A percentile compares a stretch with the other conserved stretches of the same genome.
phyloP scores from a whole-genome alignment of 2,113 vertebrate species.

The Hyaena hyaena region DNA sequence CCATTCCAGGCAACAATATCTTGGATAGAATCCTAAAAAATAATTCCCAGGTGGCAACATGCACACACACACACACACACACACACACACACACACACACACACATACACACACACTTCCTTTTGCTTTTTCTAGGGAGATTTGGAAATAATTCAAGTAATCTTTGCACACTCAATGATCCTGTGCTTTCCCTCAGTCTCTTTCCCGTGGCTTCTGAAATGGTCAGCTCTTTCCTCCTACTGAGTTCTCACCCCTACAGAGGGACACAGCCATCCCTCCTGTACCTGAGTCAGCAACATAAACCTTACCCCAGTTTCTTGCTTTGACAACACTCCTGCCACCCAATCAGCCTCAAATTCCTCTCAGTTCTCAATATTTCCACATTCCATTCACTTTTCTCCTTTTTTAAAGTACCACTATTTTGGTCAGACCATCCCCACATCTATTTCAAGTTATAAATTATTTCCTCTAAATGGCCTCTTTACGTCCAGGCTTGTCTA shows the following conservation, averaged over 20 bases:
- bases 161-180: neutral
- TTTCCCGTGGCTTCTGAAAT: neutral
- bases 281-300: neutral
- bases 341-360: neutral
- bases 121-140: neutral
- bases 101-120: neutral
- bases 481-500: neutral
- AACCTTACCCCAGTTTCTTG: neutral
- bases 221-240: neutral
- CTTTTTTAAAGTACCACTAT: neutral
- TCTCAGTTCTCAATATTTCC: neutral
- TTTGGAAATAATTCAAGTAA: neutral
- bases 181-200: neutral
- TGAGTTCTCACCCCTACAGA: neutral
- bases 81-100: neutral
- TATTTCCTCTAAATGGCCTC: neutral
- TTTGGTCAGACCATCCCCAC: neutral
- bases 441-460: neutral
- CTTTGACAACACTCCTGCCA: neutral
- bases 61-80: neutral
- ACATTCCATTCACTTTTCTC: neutral
- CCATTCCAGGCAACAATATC: no score
- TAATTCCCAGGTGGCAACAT: neutral
- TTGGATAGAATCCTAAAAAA: neutral
- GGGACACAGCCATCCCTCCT: neutral